These are phyloP conservation scores for Ophioderma brevispina DNA, from an alignment of 35 echinoderm and acorn worm species.

Conservation along the genomic window DNA sequence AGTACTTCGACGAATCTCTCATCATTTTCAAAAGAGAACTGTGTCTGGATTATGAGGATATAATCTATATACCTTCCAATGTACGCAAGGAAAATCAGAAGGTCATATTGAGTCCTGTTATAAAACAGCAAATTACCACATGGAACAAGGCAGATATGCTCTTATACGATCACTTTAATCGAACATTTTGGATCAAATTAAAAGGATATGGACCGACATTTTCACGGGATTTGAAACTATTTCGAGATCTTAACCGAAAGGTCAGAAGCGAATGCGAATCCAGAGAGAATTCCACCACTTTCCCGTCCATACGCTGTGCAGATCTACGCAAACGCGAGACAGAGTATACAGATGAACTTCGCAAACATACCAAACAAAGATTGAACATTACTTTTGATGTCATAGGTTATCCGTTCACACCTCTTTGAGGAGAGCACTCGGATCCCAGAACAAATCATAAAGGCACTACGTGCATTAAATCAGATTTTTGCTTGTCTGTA, in stretches of 20 bases:
- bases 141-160: slow-evolving; percentile 44
- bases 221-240: slow-evolving; percentile 27
- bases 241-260: not conserved
- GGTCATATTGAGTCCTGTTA: not conserved
- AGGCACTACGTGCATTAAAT: no score
- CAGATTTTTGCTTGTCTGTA: no score
- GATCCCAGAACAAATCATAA: no score
- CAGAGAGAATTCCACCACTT: not conserved
- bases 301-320: not conserved
- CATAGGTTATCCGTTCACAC: no score
- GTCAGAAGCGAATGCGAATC: not conserved
- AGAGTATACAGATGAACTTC: not conserved
- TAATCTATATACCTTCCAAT: slow-evolving; percentile 52
- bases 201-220: slow-evolving; percentile 48
- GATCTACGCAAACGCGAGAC: not conserved
- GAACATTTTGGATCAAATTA: slow-evolving; percentile 52
- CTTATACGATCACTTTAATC: slow-evolving; percentile 58
- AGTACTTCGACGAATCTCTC: slow-evolving; percentile 76
- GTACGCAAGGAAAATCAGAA: slow-evolving; percentile 21
- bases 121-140: not conserved
- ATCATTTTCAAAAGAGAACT: slow-evolving; percentile 60
- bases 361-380: not conserved
- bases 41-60: slow-evolving; percentile 78
- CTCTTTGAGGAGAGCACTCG: no score
- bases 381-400: not conserved